Percentiles rank a stretch among this genome's conserved stretches.
phyloP scores from a whole-genome alignment of 2,888 invertebrate species.

The Beris morrisii region DNA sequence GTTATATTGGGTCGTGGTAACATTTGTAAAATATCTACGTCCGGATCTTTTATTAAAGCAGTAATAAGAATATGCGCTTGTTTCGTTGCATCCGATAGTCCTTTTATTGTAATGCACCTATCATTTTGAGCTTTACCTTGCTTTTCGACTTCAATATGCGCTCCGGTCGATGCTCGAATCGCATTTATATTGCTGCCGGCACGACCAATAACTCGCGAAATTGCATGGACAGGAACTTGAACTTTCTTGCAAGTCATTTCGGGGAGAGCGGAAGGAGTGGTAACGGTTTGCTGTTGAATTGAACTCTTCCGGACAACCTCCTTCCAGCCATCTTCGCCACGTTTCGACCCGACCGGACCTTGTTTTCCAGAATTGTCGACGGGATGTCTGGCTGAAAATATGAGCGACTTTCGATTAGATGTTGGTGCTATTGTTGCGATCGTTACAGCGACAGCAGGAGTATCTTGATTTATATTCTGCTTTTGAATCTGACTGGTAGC shows the following conservation, averaged over 20 bases:
- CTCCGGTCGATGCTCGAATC: constrained; percentile 93
- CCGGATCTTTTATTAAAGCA: constrained; percentile 92
- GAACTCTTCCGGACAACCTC: constrained; percentile 89
- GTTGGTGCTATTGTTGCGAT: constrained; percentile 30
- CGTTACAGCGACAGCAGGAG: not conserved
- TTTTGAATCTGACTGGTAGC: constrained; percentile 8
- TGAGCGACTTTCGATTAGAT: constrained; percentile 63
- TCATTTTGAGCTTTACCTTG: constrained; percentile 93
- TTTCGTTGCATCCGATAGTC: constrained; percentile 87
- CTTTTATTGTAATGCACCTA: constrained; percentile 93
- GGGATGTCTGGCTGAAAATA: constrained; percentile 72
- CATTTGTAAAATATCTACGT: constrained; percentile 84
- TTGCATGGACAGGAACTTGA: constrained; percentile 90
- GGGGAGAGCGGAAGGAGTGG: constrained; percentile 44
- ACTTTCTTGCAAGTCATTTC: constrained; percentile 80
- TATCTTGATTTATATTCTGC: not conserved
- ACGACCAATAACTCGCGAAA: constrained; percentile 95
- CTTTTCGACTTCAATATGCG: constrained; percentile 98
- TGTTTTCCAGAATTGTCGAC: constrained; percentile 61
- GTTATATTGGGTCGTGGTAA: constrained; percentile 64
- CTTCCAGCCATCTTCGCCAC: constrained; percentile 96
- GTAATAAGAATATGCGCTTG: constrained; percentile 90
- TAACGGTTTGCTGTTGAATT: constrained; percentile 54
- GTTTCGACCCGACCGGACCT: constrained; percentile 49
- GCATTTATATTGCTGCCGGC: constrained; percentile 98